Base-by-base conservation (phyloP, 2,888 invertebrate genomes). In the Mythimna lalbum region DNA sequence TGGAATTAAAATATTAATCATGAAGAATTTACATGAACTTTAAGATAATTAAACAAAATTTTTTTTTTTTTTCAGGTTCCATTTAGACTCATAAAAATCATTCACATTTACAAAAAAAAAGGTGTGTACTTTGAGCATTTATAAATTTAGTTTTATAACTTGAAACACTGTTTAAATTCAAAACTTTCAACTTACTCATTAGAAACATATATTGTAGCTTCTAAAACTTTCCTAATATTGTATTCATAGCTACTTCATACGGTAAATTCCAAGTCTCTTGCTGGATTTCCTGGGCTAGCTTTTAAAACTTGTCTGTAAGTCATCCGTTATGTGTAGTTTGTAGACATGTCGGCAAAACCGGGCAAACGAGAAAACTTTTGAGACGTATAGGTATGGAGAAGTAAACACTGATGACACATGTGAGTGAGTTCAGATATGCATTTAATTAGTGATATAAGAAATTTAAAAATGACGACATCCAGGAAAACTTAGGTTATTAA, bases 351-450 rank as follows among this genome's bases (percentile, higher is more conserved):
- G 43, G 23, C 31, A 62, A 75, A 78, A 59, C 60, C 9, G 4
- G 14, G 53, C 36, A 65, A 72, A 84, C 57, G 62, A 78, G 71
- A 19, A 71, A 84, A 81, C 43, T 84, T 27, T 81, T 52, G 12
- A 43, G 31, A n/a, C n/a, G n/a, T n/a, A n/a, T 56, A 19, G 19
- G 47, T 43, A 21, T 43, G 7, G 21, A 27, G 9, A 62, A 50
- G 33, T 49, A 57, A 55, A 55, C 47, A 53, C 57, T 19, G 39
- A n/a, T n/a, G n/a, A n/a, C n/a, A n/a, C n/a, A n/a, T n/a, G n/a
- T n/a, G n/a, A n/a, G n/a, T n/a, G n/a, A n/a, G n/a, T n/a, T n/a
- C n/a, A n/a, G n/a, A n/a, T n/a, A n/a, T n/a, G 47, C n/a, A 49
- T 49, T 19, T 49, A n/a, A 9, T 9, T n/a, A 9, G 4, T n/a